Evolutionary conservation across 2,888 invertebrate species (phyloP), one percentile per base, ranked within the genome.

Genomic region (Tigriopus californicus): DNA sequence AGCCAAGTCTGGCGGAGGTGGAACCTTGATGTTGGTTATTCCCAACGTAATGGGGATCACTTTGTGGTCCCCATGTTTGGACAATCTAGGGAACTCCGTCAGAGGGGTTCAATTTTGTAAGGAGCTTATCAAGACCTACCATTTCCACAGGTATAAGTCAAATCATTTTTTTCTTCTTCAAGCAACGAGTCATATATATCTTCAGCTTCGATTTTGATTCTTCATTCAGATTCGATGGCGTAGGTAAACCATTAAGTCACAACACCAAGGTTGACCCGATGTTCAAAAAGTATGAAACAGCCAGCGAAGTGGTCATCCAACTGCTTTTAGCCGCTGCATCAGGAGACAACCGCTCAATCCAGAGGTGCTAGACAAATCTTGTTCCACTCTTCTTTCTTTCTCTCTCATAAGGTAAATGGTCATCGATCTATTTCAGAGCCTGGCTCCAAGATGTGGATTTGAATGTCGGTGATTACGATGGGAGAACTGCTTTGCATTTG

Each of bases 21-120:
- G 95, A 53, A 85, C 83, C 57, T 82, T 94, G 75, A 76, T 94
- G 65, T 80, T 94, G 53, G 92, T 95, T 1, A 86, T 95, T 49
- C 95, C 94, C 1, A 94, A 94, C 71, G 89, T 94, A 0, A 88
- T 94, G 87, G 94, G 94, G 24, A 86, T 94, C 63, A 88, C 86
- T 68, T 79, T 87, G 12, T 95, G 90, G 86, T 90, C 91, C 0
- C 94, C 94, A 12, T 86, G 89, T 0, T 75, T 95, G 15, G 94
- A 94, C 70, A 76, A 80, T 1, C 76, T 89, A 44, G 94, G 94
- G 41, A 94, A 94, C 70, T 86, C 88, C 63, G 86, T 87, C 68
- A 77, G 91, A 64, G 92, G 94, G 40, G 81, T 94, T 12, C 86
- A 89, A 67, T 92, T 95, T 72, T 92, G 91, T 71, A 83, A 87